These are phyloP conservation scores for Panzeria rudis DNA, from an alignment of 2,888 invertebrate genomes.

Conservation along the genomic window DNA sequence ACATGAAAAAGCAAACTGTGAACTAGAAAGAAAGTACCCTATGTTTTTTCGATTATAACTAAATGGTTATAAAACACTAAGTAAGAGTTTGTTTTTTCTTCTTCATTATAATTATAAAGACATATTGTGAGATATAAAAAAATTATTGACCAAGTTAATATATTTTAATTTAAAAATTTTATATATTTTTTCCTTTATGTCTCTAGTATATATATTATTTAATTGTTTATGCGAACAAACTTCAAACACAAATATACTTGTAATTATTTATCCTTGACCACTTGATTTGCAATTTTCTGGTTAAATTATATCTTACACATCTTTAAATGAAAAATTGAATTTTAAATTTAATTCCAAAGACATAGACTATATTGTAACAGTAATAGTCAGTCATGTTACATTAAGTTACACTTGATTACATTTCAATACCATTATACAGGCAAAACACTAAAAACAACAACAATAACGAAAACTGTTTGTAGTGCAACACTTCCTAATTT, in stretches of 20 bases:
- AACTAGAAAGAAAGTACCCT: too few relatives aligned
- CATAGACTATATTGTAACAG: conserved; percentile 21
- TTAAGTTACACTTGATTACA: conserved; percentile 66
- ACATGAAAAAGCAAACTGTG: too few relatives aligned
- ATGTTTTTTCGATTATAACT: too few relatives aligned
- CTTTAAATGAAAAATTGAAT: conserved; percentile 3
- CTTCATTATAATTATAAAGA: too few relatives aligned
- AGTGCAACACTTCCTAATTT: conserved; percentile 30
- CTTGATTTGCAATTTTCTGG: conserved; percentile 58
- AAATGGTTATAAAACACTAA: too few relatives aligned
- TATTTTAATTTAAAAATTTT: conserved; percentile 18
- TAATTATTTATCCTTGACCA: conserved; percentile 45
- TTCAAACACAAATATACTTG: background rate
- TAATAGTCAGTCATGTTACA: conserved; percentile 57
- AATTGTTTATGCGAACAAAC: conserved; percentile 4
- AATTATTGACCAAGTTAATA: background rate
- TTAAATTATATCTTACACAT: conserved; percentile 28
- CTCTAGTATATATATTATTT: background rate
- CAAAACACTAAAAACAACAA: conserved; percentile 4
- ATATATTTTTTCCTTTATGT: background rate
- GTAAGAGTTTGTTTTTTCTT: too few relatives aligned
- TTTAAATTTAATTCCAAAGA: conserved; percentile 12
- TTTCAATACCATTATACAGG: conserved; percentile 37
- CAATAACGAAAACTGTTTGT: background rate
- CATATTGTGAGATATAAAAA: too few relatives aligned